phyloP scores from a whole-genome alignment of 2,888 invertebrate genomes.

The Lycophotia porphyrea region DNA sequence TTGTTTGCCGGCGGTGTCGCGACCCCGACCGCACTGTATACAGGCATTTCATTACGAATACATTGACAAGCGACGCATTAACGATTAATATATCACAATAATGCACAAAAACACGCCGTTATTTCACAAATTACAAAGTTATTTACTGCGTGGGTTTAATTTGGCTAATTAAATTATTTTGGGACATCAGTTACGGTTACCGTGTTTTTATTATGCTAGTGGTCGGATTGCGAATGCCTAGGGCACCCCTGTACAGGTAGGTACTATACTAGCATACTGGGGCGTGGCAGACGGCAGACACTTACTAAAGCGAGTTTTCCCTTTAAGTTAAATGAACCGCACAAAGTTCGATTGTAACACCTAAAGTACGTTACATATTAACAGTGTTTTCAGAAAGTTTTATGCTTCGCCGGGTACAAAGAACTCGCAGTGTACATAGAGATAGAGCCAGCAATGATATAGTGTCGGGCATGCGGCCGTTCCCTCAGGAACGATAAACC shows the following conservation, averaged over 20 bases:
- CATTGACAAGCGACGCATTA: conserved; percentile 81
- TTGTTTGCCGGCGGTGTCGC: conserved; percentile 75
- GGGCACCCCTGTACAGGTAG: conserved; percentile 6
- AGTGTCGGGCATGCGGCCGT: conserved; percentile 87
- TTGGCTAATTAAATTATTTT: conserved; percentile 66
- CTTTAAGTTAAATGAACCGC: conserved; percentile 67
- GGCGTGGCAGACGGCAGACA: conserved; percentile 23
- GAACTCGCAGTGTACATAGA: conserved; percentile 81
- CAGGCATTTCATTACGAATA: conserved; percentile 79
- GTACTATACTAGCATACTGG: not conserved
- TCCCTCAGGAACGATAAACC: conserved; percentile 90
- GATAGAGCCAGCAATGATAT: conserved; percentile 89
- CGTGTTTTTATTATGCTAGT: conserved; percentile 43
- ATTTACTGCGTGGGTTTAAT: conserved; percentile 65
- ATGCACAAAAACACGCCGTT: conserved; percentile 74
- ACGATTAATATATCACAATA: conserved; percentile 80
- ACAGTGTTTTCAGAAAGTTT: conserved; percentile 81
- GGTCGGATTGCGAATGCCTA: conserved; percentile 30
- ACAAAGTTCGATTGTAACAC: conserved; percentile 66
- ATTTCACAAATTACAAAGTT: conserved; percentile 70
- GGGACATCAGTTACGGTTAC: conserved; percentile 39
- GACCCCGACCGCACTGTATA: conserved; percentile 69
- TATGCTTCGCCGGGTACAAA: conserved; percentile 81
- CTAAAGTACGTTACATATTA: conserved; percentile 73
- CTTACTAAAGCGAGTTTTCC: conserved; percentile 38